Evolutionary conservation across 2,888 invertebrate genomes (phyloP).

Genomic region (Calephelis perditalis): DNA sequence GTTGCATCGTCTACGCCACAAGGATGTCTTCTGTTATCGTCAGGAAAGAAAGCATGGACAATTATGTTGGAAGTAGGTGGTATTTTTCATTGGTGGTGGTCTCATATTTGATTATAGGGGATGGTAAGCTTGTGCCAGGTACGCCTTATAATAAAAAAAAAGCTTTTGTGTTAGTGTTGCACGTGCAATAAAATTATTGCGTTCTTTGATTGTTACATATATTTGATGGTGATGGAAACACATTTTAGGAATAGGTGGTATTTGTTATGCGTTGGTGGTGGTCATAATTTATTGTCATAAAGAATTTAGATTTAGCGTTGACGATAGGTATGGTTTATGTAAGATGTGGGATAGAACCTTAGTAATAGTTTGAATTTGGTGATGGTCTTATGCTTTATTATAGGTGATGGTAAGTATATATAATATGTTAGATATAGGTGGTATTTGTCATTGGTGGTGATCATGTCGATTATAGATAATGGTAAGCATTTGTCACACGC

Average conservation of each 20-base stretch:
- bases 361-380: neutral
- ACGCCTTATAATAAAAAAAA: too few species aligned
- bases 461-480: too few species aligned
- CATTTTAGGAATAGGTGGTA: neutral
- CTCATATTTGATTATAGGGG: constrained; percentile 30
- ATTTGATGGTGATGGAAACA: too few species aligned
- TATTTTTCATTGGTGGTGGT: constrained; percentile 37
- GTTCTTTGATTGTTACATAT: too few species aligned
- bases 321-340: too few species aligned
- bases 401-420: neutral
- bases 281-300: too few species aligned
- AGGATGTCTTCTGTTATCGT: constrained; percentile 91
- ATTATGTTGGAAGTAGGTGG: constrained; percentile 92
- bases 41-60: constrained; percentile 88
- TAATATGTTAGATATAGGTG: neutral
- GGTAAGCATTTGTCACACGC: too few species aligned
- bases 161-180: too few species aligned
- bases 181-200: too few species aligned
- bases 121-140: constrained; percentile 21
- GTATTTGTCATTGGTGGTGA: neutral
- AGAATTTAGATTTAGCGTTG: too few species aligned
- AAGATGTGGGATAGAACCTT: too few species aligned
- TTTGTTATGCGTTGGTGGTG: constrained; percentile 9
- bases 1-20: constrained; percentile 89
- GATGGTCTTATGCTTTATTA: neutral